Evolutionary conservation across 2,888 invertebrate genomes (phyloP), one percentile per base, ranked within the genome.

Genomic region (Drosophila falleni): DNA sequence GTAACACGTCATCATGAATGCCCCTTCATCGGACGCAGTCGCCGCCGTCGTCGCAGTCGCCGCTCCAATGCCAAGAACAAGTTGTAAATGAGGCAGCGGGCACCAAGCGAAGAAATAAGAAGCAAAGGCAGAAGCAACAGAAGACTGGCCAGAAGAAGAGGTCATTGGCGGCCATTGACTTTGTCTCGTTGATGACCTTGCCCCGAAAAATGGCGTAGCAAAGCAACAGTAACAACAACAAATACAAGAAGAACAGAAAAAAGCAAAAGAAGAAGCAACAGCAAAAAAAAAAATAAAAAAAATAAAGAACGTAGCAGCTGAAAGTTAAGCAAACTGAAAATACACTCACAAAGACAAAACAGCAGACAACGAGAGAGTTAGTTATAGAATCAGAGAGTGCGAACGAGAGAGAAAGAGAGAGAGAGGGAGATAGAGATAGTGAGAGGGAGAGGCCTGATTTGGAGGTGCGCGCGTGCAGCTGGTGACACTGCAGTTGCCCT

Each of bases 171-270:
- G 92, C 81, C 92, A 89, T 91, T 92, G 92, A 92, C 92, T 92
- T 91, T 91, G 92, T 92, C 92, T 92, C 90, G 89, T 71, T 90
- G 90, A 91, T 92, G 92, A 92, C 92, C 92, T 92, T 92, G 92
- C 89, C 90, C 92, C 92, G 91, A 92, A 92, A 92, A 92, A 90
- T 88, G 90, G 85, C 87, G 75, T 80, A 75, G 73, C 74, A 81
- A 79, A 77, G 69, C 79, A 54, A 78, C 62, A 60, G 55, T 5
- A 47, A 65, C 10, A 50, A 53, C 8, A 47, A 65, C 10, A 50
- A 53, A 35, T 23, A 23, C 23, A 46, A 67, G 15, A 47, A 44
- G 41, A 60, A 58, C 37, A 61, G 44, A 63, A 23, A 31, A 55
- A 23, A 29, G 33, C 47, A 72, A 61, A 62, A 42, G 51, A 47